Evolutionary conservation across 2,113 vertebrate species (phyloP).

Genomic region (Clinocottus analis): DNA sequence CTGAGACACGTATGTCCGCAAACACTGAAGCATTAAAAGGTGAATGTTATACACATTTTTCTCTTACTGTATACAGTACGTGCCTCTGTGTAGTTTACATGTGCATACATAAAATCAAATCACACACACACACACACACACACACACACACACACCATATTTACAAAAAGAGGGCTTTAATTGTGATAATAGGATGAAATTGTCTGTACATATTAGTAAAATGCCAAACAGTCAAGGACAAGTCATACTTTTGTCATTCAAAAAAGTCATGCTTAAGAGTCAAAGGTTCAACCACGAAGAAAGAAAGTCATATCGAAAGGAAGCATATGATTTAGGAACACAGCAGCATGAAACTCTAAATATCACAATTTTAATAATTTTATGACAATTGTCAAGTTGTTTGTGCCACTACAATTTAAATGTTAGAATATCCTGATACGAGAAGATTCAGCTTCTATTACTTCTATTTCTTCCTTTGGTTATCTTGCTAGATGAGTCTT

Average conservation of each 20-base stretch:
- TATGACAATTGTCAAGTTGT: neutral
- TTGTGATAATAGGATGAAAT: neutral
- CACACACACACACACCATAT: slow-evolving; percentile 3
- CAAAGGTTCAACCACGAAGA: neutral
- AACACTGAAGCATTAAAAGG: slow-evolving; percentile 10
- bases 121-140: neutral
- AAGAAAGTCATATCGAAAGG: slow-evolving; percentile 4
- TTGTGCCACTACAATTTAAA: neutral
- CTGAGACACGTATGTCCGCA: slow-evolving; percentile 31
- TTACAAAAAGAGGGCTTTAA: neutral
- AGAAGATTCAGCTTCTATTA: neutral
- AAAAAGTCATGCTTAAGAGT: neutral
- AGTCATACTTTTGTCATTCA: neutral
- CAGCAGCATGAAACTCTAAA: neutral
- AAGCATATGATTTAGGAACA: neutral
- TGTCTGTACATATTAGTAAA: slow-evolving; percentile 6
- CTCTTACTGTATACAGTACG: neutral
- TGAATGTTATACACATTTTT: neutral
- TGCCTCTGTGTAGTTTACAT: neutral
- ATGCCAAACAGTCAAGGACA: neutral
- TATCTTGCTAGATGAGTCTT: neutral
- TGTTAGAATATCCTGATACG: neutral
- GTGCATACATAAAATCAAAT: neutral
- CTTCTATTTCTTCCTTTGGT: neutral
- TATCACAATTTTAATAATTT: neutral